Evolutionary conservation across 2,797 vertebrate genomes (phyloP).

Genomic region (Enteromius fasciolatus): DNA sequence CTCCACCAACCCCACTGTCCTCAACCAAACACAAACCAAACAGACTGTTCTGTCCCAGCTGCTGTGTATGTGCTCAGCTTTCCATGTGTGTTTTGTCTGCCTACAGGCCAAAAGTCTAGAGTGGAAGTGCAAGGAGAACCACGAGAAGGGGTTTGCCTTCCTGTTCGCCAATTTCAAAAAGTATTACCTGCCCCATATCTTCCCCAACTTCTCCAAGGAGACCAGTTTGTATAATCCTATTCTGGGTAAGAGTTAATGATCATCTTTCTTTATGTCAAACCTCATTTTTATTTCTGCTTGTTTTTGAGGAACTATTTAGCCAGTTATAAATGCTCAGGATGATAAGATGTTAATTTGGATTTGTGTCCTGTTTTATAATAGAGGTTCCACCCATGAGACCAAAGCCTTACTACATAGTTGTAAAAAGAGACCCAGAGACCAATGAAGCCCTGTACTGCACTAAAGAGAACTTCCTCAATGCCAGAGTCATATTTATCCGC

Average conservation of each 20-base stretch:
- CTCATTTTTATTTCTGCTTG: not conserved
- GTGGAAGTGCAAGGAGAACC: slow-evolving; percentile 98
- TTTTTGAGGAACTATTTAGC: not conserved
- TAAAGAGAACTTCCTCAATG: slow-evolving; percentile 96
- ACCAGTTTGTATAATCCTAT: slow-evolving; percentile 94
- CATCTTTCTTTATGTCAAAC: not conserved
- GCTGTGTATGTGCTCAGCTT: slow-evolving; percentile 22
- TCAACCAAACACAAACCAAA: slow-evolving; percentile 59
- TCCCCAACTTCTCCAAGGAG: slow-evolving; percentile 96
- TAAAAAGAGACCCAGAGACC: slow-evolving; percentile 92
- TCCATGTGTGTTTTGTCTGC: slow-evolving; percentile 35
- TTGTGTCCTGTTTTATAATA: slow-evolving; percentile 61
- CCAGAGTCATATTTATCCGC: slow-evolving; percentile 95
- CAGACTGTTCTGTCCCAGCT: slow-evolving; percentile 30
- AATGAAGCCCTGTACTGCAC: slow-evolving; percentile 92
- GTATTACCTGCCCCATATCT: slow-evolving; percentile 98
- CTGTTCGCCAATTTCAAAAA: slow-evolving; percentile 98
- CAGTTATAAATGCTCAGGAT: slow-evolving; percentile 1
- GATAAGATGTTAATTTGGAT: slow-evolving; percentile 2
- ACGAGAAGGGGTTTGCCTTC: slow-evolving; percentile 97
- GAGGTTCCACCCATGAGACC: slow-evolving; percentile 94
- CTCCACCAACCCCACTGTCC: slow-evolving; percentile 47
- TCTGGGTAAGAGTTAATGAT: slow-evolving; percentile 82
- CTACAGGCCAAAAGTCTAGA: slow-evolving; percentile 95
- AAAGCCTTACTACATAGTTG: slow-evolving; percentile 91